Evolutionary conservation across 2,888 invertebrate genomes (phyloP).

Genomic region (Pammene fasciana): DNA sequence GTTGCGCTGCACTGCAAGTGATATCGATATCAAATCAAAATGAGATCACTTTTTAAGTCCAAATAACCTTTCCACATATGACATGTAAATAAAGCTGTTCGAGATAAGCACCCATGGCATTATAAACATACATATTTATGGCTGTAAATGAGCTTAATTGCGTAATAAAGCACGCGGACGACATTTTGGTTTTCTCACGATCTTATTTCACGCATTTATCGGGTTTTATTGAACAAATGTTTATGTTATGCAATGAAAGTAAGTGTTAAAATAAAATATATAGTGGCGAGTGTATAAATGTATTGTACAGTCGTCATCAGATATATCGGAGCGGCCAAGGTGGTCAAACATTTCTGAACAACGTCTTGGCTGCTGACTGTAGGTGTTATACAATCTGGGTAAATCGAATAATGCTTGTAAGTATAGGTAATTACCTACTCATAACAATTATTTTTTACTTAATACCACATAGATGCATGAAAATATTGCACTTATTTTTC

Average conservation of each 20-base stretch:
- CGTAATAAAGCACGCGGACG: conserved; percentile 19
- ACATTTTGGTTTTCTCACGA: conserved; percentile 33
- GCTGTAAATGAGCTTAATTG: conserved; percentile 16
- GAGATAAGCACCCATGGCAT: conserved; percentile 31
- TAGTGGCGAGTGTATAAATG: no score
- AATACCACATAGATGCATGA: no score
- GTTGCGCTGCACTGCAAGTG: no score
- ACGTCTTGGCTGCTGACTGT: no score
- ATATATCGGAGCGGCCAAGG: no score
- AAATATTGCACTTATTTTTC: no score
- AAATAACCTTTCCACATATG: conserved; percentile 4
- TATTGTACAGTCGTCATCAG: no score
- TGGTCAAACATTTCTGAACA: no score
- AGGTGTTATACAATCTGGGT: no score
- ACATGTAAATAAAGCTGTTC: conserved; percentile 23
- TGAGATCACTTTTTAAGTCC: neutral
- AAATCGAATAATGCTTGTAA: no score
- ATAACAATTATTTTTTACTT: no score
- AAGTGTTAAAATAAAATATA: neutral
- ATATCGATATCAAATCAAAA: neutral
- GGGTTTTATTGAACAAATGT: conserved; percentile 11
- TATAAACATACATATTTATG: conserved; percentile 39
- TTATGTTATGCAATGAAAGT: conserved; percentile 8
- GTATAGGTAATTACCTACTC: no score
- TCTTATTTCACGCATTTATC: conserved; percentile 24